A percentile compares a stretch with the other conserved stretches of the same genome.
Evolutionary conservation across 2,888 invertebrate species (phyloP).

Genomic region (Lamellibrachia satsuma): DNA sequence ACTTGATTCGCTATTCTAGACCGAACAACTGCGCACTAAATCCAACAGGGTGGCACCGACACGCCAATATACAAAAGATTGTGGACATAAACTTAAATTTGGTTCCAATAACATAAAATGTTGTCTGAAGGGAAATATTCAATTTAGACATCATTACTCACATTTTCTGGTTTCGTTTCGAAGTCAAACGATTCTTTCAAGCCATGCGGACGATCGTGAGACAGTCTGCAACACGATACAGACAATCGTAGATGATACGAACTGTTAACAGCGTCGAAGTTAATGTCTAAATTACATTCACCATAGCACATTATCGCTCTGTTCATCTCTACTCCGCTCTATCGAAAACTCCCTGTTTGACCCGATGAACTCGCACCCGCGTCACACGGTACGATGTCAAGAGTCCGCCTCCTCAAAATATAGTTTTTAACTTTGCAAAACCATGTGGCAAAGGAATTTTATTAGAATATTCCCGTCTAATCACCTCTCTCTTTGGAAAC

Average conservation of each 20-base stretch:
- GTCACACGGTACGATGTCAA: not conserved
- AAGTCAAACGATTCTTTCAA: conserved; percentile 13
- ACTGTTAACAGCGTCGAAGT: not conserved
- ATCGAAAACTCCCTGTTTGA: no score
- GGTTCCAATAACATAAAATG: not conserved
- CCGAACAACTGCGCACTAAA: no score
- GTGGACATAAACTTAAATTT: not conserved
- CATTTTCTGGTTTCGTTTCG: not conserved
- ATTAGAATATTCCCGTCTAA: not conserved
- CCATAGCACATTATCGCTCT: not conserved
- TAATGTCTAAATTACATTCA: not conserved
- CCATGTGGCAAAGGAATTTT: not conserved
- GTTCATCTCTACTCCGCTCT: no score
- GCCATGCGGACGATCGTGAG: not conserved
- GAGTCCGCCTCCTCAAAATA: not conserved
- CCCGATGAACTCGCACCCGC: no score
- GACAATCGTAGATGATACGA: not conserved
- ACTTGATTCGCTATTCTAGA: not conserved
- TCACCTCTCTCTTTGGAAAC: not conserved
- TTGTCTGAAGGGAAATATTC: not conserved
- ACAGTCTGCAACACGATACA: not conserved
- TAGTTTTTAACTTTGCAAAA: not conserved
- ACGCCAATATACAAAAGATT: not conserved
- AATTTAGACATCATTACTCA: not conserved
- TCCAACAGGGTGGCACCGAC: no score